A percentile compares a stretch with the other conserved stretches of the same genome.
These are phyloP conservation scores for Sicus ferrugineus DNA, from an alignment of 2,888 invertebrate genomes.

Conservation along the genomic window DNA sequence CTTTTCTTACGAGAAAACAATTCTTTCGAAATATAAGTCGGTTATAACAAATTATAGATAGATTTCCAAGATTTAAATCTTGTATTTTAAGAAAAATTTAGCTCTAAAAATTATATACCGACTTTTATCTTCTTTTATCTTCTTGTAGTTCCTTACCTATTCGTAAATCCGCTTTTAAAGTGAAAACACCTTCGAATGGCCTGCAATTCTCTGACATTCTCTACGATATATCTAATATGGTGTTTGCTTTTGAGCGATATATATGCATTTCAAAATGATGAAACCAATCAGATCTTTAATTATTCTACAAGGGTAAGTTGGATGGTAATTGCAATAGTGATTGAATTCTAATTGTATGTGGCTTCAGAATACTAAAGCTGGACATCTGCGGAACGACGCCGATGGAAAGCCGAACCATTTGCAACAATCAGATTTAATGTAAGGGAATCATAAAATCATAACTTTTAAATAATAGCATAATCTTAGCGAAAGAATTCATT, in stretches of 20 bases:
- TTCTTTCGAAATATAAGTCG: too few relatives aligned
- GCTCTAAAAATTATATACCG: too few relatives aligned
- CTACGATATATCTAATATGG: constrained; percentile 26
- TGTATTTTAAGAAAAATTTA: too few relatives aligned
- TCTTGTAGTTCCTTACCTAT: too few relatives aligned
- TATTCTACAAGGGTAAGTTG: constrained; percentile 31
- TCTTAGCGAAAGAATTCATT: too few relatives aligned
- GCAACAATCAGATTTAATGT: neutral
- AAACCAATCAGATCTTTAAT: constrained; percentile 26
- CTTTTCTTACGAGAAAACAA: too few relatives aligned
- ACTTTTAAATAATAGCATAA: too few relatives aligned
- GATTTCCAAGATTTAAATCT: too few relatives aligned
- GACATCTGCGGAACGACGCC: neutral
- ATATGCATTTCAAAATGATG: constrained; percentile 29
- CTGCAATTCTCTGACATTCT: constrained; percentile 21
- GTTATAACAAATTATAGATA: too few relatives aligned
- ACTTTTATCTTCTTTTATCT: too few relatives aligned
- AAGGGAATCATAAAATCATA: neutral
- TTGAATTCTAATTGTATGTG: neutral
- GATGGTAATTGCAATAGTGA: neutral
- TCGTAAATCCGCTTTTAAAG: too few relatives aligned
- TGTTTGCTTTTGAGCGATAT: constrained; percentile 21
- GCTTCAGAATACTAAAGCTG: constrained; percentile 1
- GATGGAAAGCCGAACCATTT: neutral
- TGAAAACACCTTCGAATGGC: too few relatives aligned